A percentile compares a stretch with the other conserved stretches of the same genome.
phyloP scores from a whole-genome alignment of 2,888 invertebrate species.

The Lasiommata megera region DNA sequence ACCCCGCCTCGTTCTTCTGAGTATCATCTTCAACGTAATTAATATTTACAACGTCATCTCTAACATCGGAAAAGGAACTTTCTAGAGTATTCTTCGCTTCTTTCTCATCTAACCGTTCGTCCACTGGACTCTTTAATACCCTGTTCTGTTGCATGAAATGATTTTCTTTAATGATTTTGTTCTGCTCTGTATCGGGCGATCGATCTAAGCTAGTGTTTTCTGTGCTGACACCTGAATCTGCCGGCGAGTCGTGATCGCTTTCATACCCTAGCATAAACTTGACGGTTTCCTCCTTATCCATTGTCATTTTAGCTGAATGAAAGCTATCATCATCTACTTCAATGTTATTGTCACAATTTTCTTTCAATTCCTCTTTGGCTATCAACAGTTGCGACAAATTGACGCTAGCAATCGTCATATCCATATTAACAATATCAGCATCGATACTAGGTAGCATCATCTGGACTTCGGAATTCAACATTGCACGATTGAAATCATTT shows the following conservation, averaged over 20 bases:
- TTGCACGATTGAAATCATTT: slow-evolving; percentile 43
- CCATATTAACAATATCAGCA: slow-evolving; percentile 64
- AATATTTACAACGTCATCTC: slow-evolving; percentile 59
- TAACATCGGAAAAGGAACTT: slow-evolving; percentile 60
- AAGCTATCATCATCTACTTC: slow-evolving; percentile 58
- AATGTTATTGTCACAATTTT: slow-evolving; percentile 52
- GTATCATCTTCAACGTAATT: slow-evolving; percentile 60
- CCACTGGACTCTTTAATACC: slow-evolving; percentile 60
- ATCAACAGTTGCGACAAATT: slow-evolving; percentile 81
- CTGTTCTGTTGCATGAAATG: slow-evolving; percentile 71
- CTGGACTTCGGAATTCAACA: slow-evolving; percentile 57
- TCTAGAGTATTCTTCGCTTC: slow-evolving; percentile 51
- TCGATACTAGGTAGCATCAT: slow-evolving; percentile 68
- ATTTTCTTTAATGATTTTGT: slow-evolving; percentile 55
- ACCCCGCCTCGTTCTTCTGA: slow-evolving; percentile 68
- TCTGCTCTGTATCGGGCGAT: slow-evolving; percentile 82
- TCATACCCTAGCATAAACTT: slow-evolving; percentile 76
- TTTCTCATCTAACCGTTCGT: slow-evolving; percentile 42
- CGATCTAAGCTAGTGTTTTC: slow-evolving; percentile 86
- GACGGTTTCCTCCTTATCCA: slow-evolving; percentile 58
- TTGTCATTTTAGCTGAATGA: slow-evolving; percentile 59
- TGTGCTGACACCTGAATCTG: slow-evolving; percentile 87
- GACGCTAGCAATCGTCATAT: slow-evolving; percentile 84
- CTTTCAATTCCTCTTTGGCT: slow-evolving; percentile 72
- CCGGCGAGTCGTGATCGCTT: slow-evolving; percentile 72